Percentiles rank a stretch among this genome's conserved stretches.
These are phyloP conservation scores for Lottia scabra DNA, from an alignment of 2,888 invertebrate genomes.

Conservation along the genomic window DNA sequence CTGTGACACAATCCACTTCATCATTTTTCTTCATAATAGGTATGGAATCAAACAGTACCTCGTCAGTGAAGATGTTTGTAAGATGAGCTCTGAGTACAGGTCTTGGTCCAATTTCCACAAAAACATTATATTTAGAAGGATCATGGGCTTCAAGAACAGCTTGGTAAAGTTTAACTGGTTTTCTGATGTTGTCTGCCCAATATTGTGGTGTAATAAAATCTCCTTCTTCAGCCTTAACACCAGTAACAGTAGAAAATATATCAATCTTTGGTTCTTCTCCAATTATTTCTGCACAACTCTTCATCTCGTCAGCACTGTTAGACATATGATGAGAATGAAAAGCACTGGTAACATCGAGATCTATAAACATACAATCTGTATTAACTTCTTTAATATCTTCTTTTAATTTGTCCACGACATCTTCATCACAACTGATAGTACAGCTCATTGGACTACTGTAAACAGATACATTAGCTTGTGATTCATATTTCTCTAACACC, in stretches of 20 bases:
- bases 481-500: constrained; percentile 16
- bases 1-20: constrained; percentile 22
- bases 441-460: constrained; percentile 36
- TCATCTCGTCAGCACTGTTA: constrained; percentile 11
- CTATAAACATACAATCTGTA: constrained; percentile 26
- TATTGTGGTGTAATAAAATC: constrained; percentile 35
- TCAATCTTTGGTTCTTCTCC: constrained; percentile 11
- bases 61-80: constrained; percentile 23
- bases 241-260: constrained; percentile 44
- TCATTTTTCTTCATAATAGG: constrained; percentile 9
- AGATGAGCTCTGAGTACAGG: constrained; percentile 40
- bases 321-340: constrained; percentile 49
- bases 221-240: constrained; percentile 15
- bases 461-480: constrained; percentile 33
- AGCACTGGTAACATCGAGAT: constrained; percentile 44
- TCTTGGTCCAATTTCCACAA: constrained; percentile 48
- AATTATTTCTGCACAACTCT: constrained; percentile 27
- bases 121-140: constrained; percentile 22
- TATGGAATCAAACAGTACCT: not conserved
- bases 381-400: constrained; percentile 15
- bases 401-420: constrained; percentile 25
- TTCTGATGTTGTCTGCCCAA: constrained; percentile 40
- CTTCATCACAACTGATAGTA: constrained; percentile 36
- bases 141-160: constrained; percentile 25
- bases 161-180: constrained; percentile 35